Conservation (phyloP, 1,140 invertebrate species). For the Drosophila ohnishii region DNA sequence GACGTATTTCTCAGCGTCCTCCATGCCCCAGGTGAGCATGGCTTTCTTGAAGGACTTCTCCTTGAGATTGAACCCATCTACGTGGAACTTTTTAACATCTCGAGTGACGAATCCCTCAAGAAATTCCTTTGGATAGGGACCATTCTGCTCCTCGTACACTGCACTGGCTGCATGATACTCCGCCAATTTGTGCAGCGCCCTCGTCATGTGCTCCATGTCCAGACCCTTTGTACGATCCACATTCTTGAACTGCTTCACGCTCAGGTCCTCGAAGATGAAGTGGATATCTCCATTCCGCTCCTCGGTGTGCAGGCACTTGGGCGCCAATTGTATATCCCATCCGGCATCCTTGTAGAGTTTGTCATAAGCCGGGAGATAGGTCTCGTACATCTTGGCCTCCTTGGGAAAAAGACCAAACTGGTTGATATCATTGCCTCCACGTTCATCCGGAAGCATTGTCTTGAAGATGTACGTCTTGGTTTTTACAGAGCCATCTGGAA, state of each 20-base stretch:
- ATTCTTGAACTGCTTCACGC: constrained; percentile 41
- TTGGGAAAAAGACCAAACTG: constrained; percentile 51
- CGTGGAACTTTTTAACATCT: constrained; percentile 17
- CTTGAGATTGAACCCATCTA: constrained; percentile 20
- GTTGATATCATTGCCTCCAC: constrained; percentile 38
- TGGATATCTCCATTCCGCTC: constrained; percentile 47
- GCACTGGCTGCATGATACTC: constrained; percentile 85
- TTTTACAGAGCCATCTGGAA: constrained; percentile 45
- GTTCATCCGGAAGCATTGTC: constrained; percentile 56
- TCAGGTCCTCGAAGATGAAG: constrained; percentile 70
- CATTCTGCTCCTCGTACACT: constrained; percentile 59
- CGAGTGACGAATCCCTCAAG: constrained; percentile 53
- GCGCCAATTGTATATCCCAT: constrained; percentile 50
- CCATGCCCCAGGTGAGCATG: constrained; percentile 61
- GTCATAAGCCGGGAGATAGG: constrained; percentile 53
- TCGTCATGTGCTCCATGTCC: constrained; percentile 84
- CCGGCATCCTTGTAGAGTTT: constrained; percentile 54
- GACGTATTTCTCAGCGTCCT: constrained; percentile 58
- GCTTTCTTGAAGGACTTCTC: constrained; percentile 47
- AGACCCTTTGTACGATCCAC: constrained; percentile 84
- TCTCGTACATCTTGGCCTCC: constrained; percentile 52
- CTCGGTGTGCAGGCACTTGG: constrained; percentile 62
- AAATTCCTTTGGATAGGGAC: constrained; percentile 59
- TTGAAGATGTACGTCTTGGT: constrained; percentile 58
- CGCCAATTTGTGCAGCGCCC: constrained; percentile 84